Evolutionary conservation across 2,113 vertebrate species (phyloP), one percentile per base, ranked within the genome.

Genomic region (Callionymus lyra): DNA sequence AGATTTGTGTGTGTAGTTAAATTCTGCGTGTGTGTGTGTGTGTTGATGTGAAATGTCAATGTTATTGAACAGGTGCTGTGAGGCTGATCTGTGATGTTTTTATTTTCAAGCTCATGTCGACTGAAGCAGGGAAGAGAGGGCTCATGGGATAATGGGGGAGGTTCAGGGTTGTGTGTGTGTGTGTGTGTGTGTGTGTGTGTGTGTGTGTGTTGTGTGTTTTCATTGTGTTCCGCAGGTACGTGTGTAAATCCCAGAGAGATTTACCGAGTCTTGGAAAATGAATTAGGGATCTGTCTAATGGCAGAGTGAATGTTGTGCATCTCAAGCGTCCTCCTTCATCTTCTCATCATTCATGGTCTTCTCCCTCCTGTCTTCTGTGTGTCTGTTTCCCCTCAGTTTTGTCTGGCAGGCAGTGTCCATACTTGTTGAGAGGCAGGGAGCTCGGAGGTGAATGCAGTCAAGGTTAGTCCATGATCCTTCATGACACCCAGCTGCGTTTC

Each of bases 31-130:
- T 3, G 44, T 56, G 48, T 62, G 69, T 60, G 53, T 32, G 31
- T 38, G 43, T 65, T 57, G 52, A 82, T 82, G 78, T 76, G 76
- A 85, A 82, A 85, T 85, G 82, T 84, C 82, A 83, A 63, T 80
- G 81, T 82, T 85, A 84, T 85, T 84, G 80, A 84, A 84, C 80
- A 79, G 82, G 83, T 79, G 77, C 83, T 80, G 80, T 66, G 63
- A 80, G 74, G 77, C 81, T 69, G 66, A 58, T 63, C 69, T 72
- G 70, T 84, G 79, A 84, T 84, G 81, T 82, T 82, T 85, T 83
- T 82, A 84, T 84, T 84, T 81, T 76, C 74, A 73, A 72, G 69
- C 65, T 65, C 65, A 76, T 76, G 57, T 73, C 65, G 62, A 58
- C 76, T 56, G 68, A 71, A 56, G 58, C 64, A 58, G 68, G 75